A percentile compares a stretch with the other conserved stretches of the same genome.
These are phyloP conservation scores for Diorhabda sublineata DNA, from an alignment of 1,140 invertebrate genomes.

Conservation along the genomic window DNA sequence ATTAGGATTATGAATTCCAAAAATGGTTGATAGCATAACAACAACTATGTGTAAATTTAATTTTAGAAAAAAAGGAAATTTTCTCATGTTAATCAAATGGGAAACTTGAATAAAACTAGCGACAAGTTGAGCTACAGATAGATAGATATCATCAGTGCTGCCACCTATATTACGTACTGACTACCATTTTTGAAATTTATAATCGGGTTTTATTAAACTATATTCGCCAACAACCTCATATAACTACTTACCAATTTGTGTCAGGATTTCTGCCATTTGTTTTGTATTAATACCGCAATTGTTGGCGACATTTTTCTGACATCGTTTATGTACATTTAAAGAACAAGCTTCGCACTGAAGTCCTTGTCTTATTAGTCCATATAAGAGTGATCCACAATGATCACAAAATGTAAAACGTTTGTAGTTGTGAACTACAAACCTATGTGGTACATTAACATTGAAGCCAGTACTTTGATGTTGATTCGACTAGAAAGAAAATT, in stretches of 20 bases:
- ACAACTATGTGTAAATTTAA: no score
- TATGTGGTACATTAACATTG: constrained; percentile 97
- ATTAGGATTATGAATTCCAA: no score
- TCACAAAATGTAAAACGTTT: constrained; percentile 99
- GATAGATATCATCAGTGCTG: no score
- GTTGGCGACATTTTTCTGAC: constrained; percentile 98
- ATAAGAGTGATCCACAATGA: constrained; percentile 95
- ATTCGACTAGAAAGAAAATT: constrained; percentile 25
- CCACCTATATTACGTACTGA: no score
- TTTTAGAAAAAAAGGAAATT: no score
- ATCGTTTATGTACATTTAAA: constrained; percentile 98
- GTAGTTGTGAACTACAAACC: constrained; percentile 89
- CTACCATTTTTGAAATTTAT: no score
- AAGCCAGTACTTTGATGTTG: constrained; percentile 74
- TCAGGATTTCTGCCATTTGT: constrained; percentile 89
- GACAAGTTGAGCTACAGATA: no score
- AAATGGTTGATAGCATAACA: no score
- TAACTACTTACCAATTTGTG: constrained; percentile 68
- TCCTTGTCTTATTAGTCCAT: constrained; percentile 94
- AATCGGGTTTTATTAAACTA: no score
- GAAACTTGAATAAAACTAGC: no score
- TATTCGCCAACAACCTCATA: no score
- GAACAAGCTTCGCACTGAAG: constrained; percentile 96
- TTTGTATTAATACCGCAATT: constrained; percentile 99
- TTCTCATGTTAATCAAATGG: no score